Conservation (phyloP, 2,888 invertebrate genomes). For the Aspidapion aeneum region DNA sequence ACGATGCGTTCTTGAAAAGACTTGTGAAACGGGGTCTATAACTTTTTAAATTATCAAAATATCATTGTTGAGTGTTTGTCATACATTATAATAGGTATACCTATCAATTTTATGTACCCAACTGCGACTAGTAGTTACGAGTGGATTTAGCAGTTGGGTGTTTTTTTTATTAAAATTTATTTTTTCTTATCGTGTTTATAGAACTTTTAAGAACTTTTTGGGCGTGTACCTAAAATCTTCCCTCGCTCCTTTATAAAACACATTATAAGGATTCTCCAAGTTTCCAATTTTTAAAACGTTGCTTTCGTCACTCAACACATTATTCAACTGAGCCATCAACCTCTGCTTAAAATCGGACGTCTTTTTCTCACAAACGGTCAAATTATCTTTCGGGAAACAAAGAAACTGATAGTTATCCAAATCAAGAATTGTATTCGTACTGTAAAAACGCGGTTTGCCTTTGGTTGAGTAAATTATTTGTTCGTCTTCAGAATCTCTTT, state of each 20-base stretch:
- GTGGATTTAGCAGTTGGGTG: no score
- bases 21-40: no score
- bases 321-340: conserved; percentile 63
- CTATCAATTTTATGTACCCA: no score
- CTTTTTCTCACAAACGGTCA: conserved; percentile 54
- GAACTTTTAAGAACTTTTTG: no score
- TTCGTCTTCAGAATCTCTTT: conserved; percentile 42
- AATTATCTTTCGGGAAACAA: conserved; percentile 54
- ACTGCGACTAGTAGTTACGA: no score
- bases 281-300: conserved; percentile 58
- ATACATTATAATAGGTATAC: no score
- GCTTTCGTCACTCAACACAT: conserved; percentile 65
- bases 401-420: conserved; percentile 60
- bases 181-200: no score
- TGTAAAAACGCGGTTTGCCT: conserved; percentile 64
- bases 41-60: no score
- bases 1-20: no score
- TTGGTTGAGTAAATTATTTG: conserved; percentile 51
- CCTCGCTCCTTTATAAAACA: conserved; percentile 57
- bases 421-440: conserved; percentile 43
- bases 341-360: conserved; percentile 62
- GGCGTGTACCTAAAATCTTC: no score
- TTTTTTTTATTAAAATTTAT: no score
- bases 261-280: conserved; percentile 66
- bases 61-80: no score